Evolutionary conservation across 2,113 vertebrate species (phyloP).

Genomic region (Scomber scombrus): DNA sequence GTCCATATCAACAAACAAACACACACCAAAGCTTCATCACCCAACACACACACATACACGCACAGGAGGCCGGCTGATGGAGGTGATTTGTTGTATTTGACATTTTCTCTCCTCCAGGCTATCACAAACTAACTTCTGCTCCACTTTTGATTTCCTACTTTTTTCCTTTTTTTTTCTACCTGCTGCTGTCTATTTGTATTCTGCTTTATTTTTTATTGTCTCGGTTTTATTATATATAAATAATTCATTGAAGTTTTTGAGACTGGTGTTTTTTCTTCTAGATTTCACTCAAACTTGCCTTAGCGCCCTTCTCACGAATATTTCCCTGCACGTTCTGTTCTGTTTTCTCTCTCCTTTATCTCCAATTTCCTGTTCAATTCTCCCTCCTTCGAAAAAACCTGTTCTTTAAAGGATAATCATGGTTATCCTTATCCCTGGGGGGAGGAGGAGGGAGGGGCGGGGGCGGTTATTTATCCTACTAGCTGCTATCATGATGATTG

Average conservation of each 20-base stretch:
- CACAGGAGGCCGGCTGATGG: neutral
- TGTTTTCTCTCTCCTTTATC: no score
- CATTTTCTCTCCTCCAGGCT: slow-evolving; percentile 27
- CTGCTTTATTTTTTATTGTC: neutral
- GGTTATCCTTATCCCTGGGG: neutral
- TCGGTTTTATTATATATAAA: neutral
- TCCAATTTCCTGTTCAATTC: neutral
- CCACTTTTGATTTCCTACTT: slow-evolving; percentile 12
- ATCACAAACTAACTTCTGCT: slow-evolving; percentile 18
- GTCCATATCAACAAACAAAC: neutral
- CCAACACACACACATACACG: slow-evolving; percentile 21
- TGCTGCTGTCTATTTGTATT: neutral
- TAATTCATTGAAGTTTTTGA: neutral
- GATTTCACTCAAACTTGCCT: neutral
- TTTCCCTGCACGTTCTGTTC: neutral
- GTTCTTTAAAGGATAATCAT: neutral
- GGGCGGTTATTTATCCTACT: neutral
- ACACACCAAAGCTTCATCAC: neutral
- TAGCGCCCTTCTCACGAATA: neutral
- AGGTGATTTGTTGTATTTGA: slow-evolving; percentile 36
- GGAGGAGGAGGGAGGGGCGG: neutral
- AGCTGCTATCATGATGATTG: slow-evolving; percentile 1
- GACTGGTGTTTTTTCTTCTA: neutral
- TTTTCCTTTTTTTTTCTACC: neutral
- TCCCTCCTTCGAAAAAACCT: neutral